These are phyloP conservation scores for Ceratosolen fusciceps DNA, from an alignment of 1,140 invertebrate species.

Conservation along the genomic window DNA sequence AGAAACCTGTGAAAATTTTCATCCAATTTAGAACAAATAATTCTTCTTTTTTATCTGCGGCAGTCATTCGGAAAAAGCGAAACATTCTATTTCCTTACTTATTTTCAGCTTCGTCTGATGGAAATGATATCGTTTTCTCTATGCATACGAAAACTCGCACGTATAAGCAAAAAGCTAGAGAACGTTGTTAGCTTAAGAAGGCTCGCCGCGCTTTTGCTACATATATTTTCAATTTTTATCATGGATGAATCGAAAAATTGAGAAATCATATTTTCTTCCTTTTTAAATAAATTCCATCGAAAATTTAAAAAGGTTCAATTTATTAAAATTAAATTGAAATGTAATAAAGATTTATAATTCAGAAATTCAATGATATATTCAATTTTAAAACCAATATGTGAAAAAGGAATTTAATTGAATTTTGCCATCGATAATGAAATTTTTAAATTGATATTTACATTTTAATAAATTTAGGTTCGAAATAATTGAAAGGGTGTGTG, in stretches of 20 bases:
- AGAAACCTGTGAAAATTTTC: no score
- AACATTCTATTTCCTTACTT: neutral
- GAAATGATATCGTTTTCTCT: neutral
- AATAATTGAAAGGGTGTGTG: no score
- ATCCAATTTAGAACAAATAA: no score
- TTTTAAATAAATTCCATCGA: neutral
- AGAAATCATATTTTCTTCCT: neutral
- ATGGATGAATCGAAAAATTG: neutral
- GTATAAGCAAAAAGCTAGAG: slow-evolving; percentile 7
- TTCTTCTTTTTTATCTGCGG: neutral
- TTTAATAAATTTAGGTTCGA: no score
- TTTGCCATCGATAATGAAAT: no score
- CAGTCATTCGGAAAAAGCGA: neutral
- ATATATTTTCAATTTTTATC: slow-evolving; percentile 2
- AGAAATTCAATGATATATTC: no score
- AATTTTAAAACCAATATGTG: no score
- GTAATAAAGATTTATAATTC: no score
- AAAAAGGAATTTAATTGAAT: no score
- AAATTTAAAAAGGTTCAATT: no score
- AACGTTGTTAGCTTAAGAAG: slow-evolving; percentile 35
- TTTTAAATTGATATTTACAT: no score
- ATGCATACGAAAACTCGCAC: neutral
- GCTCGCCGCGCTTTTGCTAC: neutral
- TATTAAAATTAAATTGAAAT: no score
- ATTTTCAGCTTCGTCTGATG: neutral